A percentile compares a stretch with the other conserved stretches of the same genome.
Conservation (phyloP, 53 echinoderm and acorn worm genomes). For the Echinarachnius parma region DNA sequence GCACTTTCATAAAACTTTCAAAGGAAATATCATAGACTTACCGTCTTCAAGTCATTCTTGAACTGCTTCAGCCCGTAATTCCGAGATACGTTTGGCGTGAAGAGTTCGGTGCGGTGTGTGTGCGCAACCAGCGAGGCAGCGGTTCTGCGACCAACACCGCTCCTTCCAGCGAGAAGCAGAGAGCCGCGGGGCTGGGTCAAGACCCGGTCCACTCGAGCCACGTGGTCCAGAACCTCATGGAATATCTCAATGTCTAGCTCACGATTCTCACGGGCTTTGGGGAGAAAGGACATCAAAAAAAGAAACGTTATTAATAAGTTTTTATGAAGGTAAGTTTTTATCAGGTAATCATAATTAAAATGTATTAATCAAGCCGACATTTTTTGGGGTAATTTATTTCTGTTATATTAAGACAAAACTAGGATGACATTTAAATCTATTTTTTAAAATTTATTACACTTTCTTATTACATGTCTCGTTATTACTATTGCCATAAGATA, state of each 20-base stretch:
- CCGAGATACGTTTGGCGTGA: constrained; percentile 79
- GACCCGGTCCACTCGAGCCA: constrained; percentile 87
- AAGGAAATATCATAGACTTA: too few species aligned
- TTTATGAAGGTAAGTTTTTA: too few species aligned
- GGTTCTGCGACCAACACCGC: constrained; percentile 86
- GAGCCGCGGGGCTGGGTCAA: constrained; percentile 96
- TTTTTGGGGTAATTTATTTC: too few species aligned
- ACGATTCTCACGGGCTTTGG: constrained; percentile 91
- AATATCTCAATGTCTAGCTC: constrained; percentile 90
- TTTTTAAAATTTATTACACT: too few species aligned
- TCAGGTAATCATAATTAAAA: too few species aligned
- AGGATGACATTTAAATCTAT: too few species aligned
- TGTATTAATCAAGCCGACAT: too few species aligned
- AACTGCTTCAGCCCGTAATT: constrained; percentile 89
- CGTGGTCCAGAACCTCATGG: constrained; percentile 86
- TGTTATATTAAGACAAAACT: too few species aligned
- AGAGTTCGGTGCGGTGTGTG: constrained; percentile 78
- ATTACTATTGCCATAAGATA: too few species aligned
- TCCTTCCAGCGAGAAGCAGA: constrained; percentile 85
- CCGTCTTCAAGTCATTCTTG: constrained; percentile 86
- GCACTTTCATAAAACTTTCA: too few species aligned
- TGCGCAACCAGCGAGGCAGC: constrained; percentile 82
- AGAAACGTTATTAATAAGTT: too few species aligned
- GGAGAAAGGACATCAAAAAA: not conserved
- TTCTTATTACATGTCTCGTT: too few species aligned